Base-by-base conservation (phyloP, 2,888 invertebrate genomes). In the Apotomis betuletana region DNA sequence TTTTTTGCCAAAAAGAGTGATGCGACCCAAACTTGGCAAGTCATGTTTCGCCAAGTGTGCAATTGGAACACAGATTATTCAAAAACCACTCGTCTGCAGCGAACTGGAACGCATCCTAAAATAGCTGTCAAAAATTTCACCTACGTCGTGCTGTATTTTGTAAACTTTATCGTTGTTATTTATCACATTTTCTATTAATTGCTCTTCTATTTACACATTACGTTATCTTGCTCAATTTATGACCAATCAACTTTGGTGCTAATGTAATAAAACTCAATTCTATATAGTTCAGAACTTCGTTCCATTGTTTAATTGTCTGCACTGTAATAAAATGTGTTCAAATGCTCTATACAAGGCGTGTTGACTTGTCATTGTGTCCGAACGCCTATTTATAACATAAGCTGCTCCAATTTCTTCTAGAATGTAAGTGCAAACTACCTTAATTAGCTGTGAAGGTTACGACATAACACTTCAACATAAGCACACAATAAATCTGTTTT, bases 361-460 rank as follows among this genome's bases (percentile, higher is more conserved):
- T 38, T 73, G 59, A 61, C 36, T 61, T 44, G 61, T 61, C 62
- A 67, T 68, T 64, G 69, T 55, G 44, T 73, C 52, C 59, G 59
- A 63, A 12, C 62, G 38, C 58, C 69, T 69, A 73, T 69, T 69
- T 73, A 69, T 64, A 62, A 54, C 63, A 13, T 55, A 73, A 55
- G 46, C 63, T 59, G 69, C 63, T 54, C 52, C 46, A 49, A 52
- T 69, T 59, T 69, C 38, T 51, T 69, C 63, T 64, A 60, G 13
- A 68, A 64, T 58, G 73, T 73, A 59, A 73, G 73, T 72, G 12
- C 44, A 63, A 61, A 58, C 15, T 55, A 41, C n/a, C 52, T 59
- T 73, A 73, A 73, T 73, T 69, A 49, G 52, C 73, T 49, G 38
- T 63, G 69, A 73, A 73, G 73, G 73, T 69, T 69, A 73, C 15